phyloP scores from a whole-genome alignment of 2,888 invertebrate genomes.

The Cloeon dipterum region DNA sequence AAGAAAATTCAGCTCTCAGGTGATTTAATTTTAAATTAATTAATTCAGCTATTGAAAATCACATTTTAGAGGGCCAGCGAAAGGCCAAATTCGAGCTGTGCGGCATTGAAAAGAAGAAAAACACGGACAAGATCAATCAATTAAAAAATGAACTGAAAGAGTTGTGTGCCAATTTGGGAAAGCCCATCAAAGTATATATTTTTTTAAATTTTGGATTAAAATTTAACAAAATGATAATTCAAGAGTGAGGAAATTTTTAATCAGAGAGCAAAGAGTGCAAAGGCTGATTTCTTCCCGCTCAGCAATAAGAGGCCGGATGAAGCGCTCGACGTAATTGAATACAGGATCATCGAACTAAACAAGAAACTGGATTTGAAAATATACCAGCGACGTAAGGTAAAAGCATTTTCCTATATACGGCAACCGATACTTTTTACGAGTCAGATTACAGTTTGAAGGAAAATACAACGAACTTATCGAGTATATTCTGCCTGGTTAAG shows the following conservation, averaged over 20 bases:
- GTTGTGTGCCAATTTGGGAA: constrained; percentile 31
- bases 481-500: background rate
- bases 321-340: constrained; percentile 31
- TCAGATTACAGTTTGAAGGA: background rate
- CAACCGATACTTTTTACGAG: background rate
- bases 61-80: constrained; percentile 50
- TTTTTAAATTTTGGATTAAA: background rate
- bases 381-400: constrained; percentile 37
- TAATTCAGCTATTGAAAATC: constrained; percentile 6
- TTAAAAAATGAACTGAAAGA: constrained; percentile 51
- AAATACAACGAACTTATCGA: background rate
- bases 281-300: background rate
- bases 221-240: too few relatives aligned
- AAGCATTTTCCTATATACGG: background rate
- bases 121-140: constrained; percentile 40
- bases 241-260: background rate
- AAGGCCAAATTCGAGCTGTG: constrained; percentile 63
- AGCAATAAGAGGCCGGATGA: constrained; percentile 13
- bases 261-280: background rate
- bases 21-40: constrained; percentile 7
- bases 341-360: constrained; percentile 42
- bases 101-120: constrained; percentile 47
- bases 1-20: constrained; percentile 70
- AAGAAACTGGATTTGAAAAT: constrained; percentile 50
- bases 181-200: constrained; percentile 16